phyloP scores from a whole-genome alignment of 2,113 vertebrate species.

The Isichthys henryi region DNA sequence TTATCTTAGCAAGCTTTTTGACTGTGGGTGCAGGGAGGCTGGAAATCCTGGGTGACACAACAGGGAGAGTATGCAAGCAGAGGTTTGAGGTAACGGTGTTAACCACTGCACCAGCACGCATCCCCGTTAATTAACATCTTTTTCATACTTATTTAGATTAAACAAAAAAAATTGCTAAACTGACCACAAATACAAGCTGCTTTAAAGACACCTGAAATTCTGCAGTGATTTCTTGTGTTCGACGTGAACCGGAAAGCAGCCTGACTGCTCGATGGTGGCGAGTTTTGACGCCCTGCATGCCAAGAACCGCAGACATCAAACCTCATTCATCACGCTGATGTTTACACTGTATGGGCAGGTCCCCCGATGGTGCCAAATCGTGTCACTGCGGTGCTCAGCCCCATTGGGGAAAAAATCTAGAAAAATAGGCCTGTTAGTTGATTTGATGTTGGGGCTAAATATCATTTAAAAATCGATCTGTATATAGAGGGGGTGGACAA shows the following conservation, averaged over 20 bases:
- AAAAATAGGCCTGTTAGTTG: too few species aligned
- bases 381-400: background rate
- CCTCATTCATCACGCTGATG: background rate
- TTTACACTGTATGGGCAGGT: background rate
- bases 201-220: background rate
- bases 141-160: background rate
- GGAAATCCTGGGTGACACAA: background rate
- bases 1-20: too few species aligned
- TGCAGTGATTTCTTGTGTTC: background rate
- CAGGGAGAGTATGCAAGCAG: background rate
- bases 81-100: background rate
- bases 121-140: background rate
- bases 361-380: background rate
- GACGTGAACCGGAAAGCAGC: too few species aligned
- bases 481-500: background rate
- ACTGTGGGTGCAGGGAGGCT: too few species aligned
- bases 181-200: background rate
- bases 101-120: background rate
- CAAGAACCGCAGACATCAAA: background rate
- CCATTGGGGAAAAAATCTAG: background rate
- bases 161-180: background rate
- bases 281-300: background rate
- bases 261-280: background rate
- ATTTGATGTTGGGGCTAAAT: background rate
- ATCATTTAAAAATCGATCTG: background rate